phyloP scores from a whole-genome alignment of 2,888 invertebrate species.

The Spisula solida region DNA sequence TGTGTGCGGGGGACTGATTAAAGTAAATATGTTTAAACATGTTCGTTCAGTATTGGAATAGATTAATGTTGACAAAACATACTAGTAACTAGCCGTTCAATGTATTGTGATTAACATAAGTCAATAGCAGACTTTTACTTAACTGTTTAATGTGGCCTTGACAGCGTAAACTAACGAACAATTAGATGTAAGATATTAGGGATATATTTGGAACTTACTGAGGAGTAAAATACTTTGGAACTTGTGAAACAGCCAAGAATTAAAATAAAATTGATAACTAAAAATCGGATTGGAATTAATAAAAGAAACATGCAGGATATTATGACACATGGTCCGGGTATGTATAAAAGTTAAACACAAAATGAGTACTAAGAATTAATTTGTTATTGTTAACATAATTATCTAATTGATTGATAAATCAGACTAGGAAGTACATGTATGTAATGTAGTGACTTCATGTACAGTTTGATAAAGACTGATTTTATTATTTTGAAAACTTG shows the following conservation, averaged over 20 bases:
- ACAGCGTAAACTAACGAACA: neutral
- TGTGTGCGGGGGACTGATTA: slow-evolving; percentile 26
- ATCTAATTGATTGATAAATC: neutral
- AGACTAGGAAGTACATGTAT: neutral
- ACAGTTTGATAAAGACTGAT: neutral
- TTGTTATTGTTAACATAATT: neutral
- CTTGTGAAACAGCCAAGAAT: neutral
- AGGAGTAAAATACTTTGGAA: neutral
- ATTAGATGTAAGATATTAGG: neutral
- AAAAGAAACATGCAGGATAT: neutral
- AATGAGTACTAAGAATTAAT: neutral
- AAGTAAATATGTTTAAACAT: slow-evolving; percentile 53
- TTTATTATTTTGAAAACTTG: too few relatives aligned
- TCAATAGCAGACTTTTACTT: slow-evolving; percentile 12
- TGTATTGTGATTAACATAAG: neutral
- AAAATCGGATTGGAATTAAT: slow-evolving; percentile 7
- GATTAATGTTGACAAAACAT: slow-evolving; percentile 53
- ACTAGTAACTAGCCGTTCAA: slow-evolving; percentile 28
- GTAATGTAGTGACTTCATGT: neutral
- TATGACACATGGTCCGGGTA: neutral
- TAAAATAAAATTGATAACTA: neutral
- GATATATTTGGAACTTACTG: neutral
- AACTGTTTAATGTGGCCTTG: neutral
- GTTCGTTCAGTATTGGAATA: slow-evolving; percentile 5
- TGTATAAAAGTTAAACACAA: neutral